phyloP scores from a whole-genome alignment of 1,140 invertebrate species.

The Drosophila nigrodunni region DNA sequence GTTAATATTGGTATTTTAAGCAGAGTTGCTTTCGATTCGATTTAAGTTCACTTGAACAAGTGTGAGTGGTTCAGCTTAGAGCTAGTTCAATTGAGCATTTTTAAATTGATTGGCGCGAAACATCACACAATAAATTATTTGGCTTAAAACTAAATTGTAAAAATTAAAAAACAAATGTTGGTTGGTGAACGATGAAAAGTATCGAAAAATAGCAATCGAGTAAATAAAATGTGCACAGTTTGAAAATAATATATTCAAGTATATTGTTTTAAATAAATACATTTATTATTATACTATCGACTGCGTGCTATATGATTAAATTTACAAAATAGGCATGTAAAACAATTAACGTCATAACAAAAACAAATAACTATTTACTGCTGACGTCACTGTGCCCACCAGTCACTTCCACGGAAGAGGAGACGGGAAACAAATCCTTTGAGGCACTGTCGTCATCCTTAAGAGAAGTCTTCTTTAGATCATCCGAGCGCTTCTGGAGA shows the following conservation, averaged over 20 bases:
- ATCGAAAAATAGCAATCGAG: neutral
- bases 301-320: constrained; percentile 68
- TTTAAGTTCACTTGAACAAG: too few species aligned
- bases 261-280: constrained; percentile 28
- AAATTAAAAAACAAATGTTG: too few species aligned
- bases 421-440: constrained; percentile 74
- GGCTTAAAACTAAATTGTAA: too few species aligned
- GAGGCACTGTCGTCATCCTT: constrained; percentile 47
- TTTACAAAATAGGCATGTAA: constrained; percentile 65
- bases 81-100: too few species aligned
- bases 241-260: constrained; percentile 39
- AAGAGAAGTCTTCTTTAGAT: constrained; percentile 56
- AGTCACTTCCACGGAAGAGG: constrained; percentile 79
- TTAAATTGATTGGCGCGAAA: too few species aligned
- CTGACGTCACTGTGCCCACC: constrained; percentile 52
- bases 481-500: constrained; percentile 74
- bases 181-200: neutral
- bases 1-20: too few species aligned
- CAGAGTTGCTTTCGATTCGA: too few species aligned
- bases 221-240: neutral
- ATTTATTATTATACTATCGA: constrained; percentile 76
- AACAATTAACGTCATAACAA: constrained; percentile 59
- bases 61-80: too few species aligned
- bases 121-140: too few species aligned
- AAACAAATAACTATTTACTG: constrained; percentile 55